Evolutionary conservation across 2,888 invertebrate genomes (phyloP).

Genomic region (Euphydryas editha): DNA sequence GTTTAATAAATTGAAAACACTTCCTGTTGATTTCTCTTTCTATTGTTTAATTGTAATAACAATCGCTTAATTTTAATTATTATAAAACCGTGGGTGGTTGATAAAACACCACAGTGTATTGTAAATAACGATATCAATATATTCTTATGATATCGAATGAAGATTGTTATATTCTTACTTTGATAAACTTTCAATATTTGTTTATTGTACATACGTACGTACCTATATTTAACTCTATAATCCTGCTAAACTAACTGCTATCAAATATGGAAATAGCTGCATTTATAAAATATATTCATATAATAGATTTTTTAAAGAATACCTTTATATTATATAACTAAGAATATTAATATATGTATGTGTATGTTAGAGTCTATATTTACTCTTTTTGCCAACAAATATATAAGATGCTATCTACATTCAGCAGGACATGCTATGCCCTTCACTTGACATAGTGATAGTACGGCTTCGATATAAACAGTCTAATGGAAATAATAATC

Average conservation of each 20-base stretch:
- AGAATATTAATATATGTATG: slow-evolving; percentile 1
- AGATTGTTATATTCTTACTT: too few species aligned
- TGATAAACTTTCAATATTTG: too few species aligned
- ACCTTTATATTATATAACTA: background rate
- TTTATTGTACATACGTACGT: too few species aligned
- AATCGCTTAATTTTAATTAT: slow-evolving; percentile 13
- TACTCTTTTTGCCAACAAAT: slow-evolving; percentile 31
- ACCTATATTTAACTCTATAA: too few species aligned
- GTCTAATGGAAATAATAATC: slow-evolving; percentile 30
- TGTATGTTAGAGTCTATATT: too few species aligned
- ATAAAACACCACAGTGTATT: background rate
- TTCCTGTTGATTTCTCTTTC: slow-evolving; percentile 29
- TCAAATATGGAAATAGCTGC: too few species aligned
- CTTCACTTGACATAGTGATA: slow-evolving; percentile 23
- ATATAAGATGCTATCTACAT: slow-evolving; percentile 28
- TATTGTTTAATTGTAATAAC: slow-evolving; percentile 1
- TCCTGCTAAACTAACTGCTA: too few species aligned
- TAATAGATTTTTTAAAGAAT: background rate
- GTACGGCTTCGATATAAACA: slow-evolving; percentile 20
- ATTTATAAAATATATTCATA: too few species aligned
- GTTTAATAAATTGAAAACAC: slow-evolving; percentile 29
- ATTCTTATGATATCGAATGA: too few species aligned
- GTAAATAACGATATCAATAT: background rate
- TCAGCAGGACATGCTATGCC: slow-evolving; percentile 21
- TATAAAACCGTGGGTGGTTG: background rate